Base-by-base conservation (phyloP, 2,113 vertebrate species). In the Lonchura striata region DNA sequence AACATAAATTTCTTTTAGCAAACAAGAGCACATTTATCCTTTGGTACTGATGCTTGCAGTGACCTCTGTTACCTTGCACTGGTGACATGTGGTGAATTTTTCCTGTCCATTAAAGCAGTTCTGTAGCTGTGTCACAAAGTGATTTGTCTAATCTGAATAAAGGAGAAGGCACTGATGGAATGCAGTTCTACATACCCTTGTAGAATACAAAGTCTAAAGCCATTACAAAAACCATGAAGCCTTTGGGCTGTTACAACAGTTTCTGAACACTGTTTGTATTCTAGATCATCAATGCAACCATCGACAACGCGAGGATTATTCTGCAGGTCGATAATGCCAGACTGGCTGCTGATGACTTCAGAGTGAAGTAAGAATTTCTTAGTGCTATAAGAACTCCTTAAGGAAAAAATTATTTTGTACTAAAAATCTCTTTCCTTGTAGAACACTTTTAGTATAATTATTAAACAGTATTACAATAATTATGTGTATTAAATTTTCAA, bases 281-380 rank as follows among this genome's bases (percentile, higher is more conserved):
- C 46, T 79, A 98, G 98, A 98, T 98, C 87, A 96, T 98, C 16
- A 88, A 76, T 33, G 97, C 97, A 31, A 98, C 97, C 54, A 97
- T 98, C 6, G 97, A 97, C 94, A 98, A 98, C 0, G 97, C 98
- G 1, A 97, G 96, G 30, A 94, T 98, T 59, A 95, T 98, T 35
- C 72, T 98, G 46, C 98, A 98, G 84, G 97, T 98, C 0, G 98
- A 98, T 57, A 98, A 98, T 7, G 98, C 98, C 93, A 97, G 97
- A 63, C 96, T 99, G 95, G 98, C 98, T 10, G 98, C 98, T 14
- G 98, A 98, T 42, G 98, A 98, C 37, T 99, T 99, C 97, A 97
- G 97, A 82, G 78, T 98, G 88, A 99, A 98, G 98, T 98, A 96
- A 97, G 98, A 83, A 22, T 19, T 54, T 16, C 49, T 71, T 37